Base-by-base conservation (phyloP, 2,113 vertebrate species). In the Tachysurus vachellii region DNA sequence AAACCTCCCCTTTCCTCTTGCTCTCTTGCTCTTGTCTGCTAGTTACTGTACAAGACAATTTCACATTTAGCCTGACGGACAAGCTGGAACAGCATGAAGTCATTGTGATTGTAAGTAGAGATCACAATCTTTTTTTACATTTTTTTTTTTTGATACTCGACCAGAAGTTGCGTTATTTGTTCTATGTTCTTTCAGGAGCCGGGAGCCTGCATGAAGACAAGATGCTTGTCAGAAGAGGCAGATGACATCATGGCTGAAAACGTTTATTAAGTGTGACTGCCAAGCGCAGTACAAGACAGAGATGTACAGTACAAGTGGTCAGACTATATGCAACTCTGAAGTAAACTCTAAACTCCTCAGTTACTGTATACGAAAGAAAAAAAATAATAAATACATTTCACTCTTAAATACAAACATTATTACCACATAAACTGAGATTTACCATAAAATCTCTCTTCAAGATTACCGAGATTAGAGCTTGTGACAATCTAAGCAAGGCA, bases 211-310 rank as follows among this genome's bases (percentile, higher is more conserved):
- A 92, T 62, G 66, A 68, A 90, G 90, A 91, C 89, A 64, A 93
- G 93, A 93, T 92, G 88, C 88, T 92, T 92, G 92, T 94, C 91
- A 89, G 85, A 82, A 76, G 88, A 91, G 71, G 90, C 16, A 82
- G 77, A 91, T 94, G 92, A 93, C 92, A 93, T 95, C 93, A 93
- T 93, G 66, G 87, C 68, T 83, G 73, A 90, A 86, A 77, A 80
- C 68, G 66, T 89, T 90, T 83, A 86, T 92, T 89, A 92, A 16
- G 68, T 87, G 36, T 61, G 68, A 64, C 44, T 87, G 80, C 80
- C 68, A 83, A 64, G 70, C 3, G 2, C 76, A 77, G 10, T 54
- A 36, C 36, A 36, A 36, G 36, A 36, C 36, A 10, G 26, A 50
- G 31, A 77, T 5, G 62, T 26, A 71, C 3, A 10, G 62, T 26